Evolutionary conservation across 2,888 invertebrate species (phyloP), one percentile per base, ranked within the genome.

Genomic region (Notocelia uddmanniana): DNA sequence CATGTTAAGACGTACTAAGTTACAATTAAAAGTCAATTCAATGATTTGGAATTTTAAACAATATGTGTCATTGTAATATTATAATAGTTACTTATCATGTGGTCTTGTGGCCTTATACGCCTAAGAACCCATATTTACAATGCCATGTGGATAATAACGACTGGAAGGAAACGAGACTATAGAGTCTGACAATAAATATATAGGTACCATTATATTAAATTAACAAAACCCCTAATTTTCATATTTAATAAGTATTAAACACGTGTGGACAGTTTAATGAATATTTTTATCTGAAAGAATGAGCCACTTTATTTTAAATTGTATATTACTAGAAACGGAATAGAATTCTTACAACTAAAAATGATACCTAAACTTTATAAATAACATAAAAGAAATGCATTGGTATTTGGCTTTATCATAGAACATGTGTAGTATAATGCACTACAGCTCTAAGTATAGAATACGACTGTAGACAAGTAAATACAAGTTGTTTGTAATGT

Each of bases 361-460:
- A 83, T 77, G 77, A 79, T 83, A 85, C 83, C 78, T 86, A 87
- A 86, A 81, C 82, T 84, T 85, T 90, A 91, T 91, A 89, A 89
- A 89, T 91, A 90, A 91, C 90, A 90, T 71, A 67, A 71, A 86
- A 86, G 86, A 90, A 89, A 94, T 94, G 94, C 94, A 94, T 94
- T 94, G 94, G 94, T 94, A 94, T 90, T 92, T 93, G 94, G 94
- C 94, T 94, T 94, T 94, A 94, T 92, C 60, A 87, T 80, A 86
- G 90, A 90, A 91, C 92, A 90, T 92, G 90, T 85, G 85, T 87
- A 85, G 77, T 76, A 78, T 73, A 84, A 84, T 85, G 83, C 89
- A 89, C 92, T 93, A 93, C 92, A 88, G 87, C 88, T 89, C 87
- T 91, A 92, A 88, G 89, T 89, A 89, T 88, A 90, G 88, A 87